Evolutionary conservation across 2,113 vertebrate genomes (phyloP), one percentile per base, ranked within the genome.

Genomic region (Pedetes capensis): DNA sequence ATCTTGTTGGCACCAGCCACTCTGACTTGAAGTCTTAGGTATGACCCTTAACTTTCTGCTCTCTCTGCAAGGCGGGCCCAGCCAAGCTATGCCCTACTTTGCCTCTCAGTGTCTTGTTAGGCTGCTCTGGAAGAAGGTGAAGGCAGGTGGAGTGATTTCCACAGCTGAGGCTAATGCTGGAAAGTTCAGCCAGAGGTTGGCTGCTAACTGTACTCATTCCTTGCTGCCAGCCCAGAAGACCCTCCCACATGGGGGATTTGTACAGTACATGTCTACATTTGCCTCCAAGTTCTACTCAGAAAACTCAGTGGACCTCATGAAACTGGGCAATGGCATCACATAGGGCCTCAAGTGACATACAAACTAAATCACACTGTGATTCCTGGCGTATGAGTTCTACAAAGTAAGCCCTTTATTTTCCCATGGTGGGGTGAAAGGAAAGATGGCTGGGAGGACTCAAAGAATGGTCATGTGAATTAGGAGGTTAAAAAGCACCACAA

Each of bases 251-350:
- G 14, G 3, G 10, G 1, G 16, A 32, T 78, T 71, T 44, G 27
- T 49, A 13, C 27, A 14, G 39, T 0, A 0, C 2, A 0, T 32
- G 3, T 18, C 63, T 39, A 47, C 0, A 3, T 22, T 17, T 20
- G 10, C 34, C 32, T 32, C 3, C 16, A 0, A 37, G 1, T 14
- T 74, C 29, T 78, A n/a, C 61, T 42, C 76, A 55, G 2, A 23
- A 34, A 23, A 16, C 49, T 5, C 29, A 47, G 34, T 49, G 55
- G 51, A 17, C n/a, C 42, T 47, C 7, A 12, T 1, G 1, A 37
- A 25, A 47, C 22, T 25, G 9, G 39, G 11, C 0, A 0, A 12
- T 1, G 47, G 13, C 47, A 4, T 39, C 20, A 8, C 22, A 1
- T 5, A 2, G 76, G n/a, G 22, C 17, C 51, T 12, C 16, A 42